Evolutionary conservation across 1,140 invertebrate species (phyloP).

Genomic region (Drosophila nebulosa): DNA sequence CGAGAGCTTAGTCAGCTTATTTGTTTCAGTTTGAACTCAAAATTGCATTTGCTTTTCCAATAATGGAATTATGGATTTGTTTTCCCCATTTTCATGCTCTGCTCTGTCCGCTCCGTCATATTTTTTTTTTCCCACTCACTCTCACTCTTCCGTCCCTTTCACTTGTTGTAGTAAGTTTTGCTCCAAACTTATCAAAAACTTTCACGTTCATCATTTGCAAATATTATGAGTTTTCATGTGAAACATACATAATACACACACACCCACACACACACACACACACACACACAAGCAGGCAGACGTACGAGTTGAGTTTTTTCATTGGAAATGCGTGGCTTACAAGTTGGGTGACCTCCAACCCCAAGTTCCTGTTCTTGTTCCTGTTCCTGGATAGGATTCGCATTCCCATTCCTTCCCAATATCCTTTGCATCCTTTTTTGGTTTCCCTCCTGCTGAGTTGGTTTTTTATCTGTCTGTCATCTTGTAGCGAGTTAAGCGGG

Average conservation of each 20-base stretch:
- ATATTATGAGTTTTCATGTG: conserved; percentile 71
- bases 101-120: neutral
- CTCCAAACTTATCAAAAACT: conserved; percentile 69
- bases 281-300: conserved; percentile 6
- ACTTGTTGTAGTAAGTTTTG: neutral
- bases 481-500: conserved; percentile 48
- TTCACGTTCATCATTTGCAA: conserved; percentile 78
- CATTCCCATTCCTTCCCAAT: neutral
- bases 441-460: neutral
- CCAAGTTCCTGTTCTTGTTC: neutral
- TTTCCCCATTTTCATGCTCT: neutral
- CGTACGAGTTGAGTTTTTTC: conserved; percentile 40
- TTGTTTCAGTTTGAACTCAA: conserved; percentile 30
- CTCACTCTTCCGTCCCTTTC: neutral
- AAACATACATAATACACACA: conserved; percentile 17
- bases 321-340: conserved; percentile 65
- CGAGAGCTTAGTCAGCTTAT: conserved; percentile 35
- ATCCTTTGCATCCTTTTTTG: neutral
- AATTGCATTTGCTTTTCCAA: conserved; percentile 47
- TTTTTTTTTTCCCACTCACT: neutral
- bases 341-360: conserved; percentile 26
- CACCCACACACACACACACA: neutral
- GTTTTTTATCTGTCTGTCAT: neutral
- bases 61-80: conserved; percentile 68
- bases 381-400: conserved; percentile 1